Evolutionary conservation across 2,888 invertebrate genomes (phyloP).

Genomic region (Schizotus pectinicornis): DNA sequence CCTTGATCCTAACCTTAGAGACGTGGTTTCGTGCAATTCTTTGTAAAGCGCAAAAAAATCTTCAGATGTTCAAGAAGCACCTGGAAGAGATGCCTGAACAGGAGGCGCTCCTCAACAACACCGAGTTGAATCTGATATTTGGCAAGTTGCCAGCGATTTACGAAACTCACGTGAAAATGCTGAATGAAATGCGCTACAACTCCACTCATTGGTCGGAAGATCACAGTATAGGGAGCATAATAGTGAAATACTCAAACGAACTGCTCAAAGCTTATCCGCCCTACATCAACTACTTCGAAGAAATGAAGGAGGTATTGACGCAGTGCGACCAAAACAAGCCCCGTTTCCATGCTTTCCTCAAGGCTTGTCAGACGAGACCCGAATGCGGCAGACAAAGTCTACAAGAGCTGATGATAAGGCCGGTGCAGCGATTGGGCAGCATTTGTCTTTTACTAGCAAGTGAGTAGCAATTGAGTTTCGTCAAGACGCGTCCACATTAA

Average conservation of each 20-base stretch:
- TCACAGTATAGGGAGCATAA: slow-evolving; percentile 73
- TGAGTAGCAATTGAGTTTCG: too few relatives aligned
- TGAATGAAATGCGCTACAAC: slow-evolving; percentile 69
- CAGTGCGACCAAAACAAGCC: slow-evolving; percentile 92
- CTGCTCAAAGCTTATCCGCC: slow-evolving; percentile 95
- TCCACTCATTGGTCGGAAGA: slow-evolving; percentile 89
- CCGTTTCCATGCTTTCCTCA: slow-evolving; percentile 97
- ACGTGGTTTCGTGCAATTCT: neutral
- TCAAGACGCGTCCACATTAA: too few relatives aligned
- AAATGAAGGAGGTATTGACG: slow-evolving; percentile 91
- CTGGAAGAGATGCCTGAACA: slow-evolving; percentile 86
- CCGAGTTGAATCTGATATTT: slow-evolving; percentile 94
- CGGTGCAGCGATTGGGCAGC: slow-evolving; percentile 97
- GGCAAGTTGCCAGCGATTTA: slow-evolving; percentile 94
- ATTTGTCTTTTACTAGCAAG: slow-evolving; percentile 93
- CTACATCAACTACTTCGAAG: slow-evolving; percentile 98
- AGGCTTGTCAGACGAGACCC: slow-evolving; percentile 91
- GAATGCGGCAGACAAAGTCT: slow-evolving; percentile 96
- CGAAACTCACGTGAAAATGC: slow-evolving; percentile 85
- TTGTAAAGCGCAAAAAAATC: slow-evolving; percentile 34
- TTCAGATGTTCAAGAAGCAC: slow-evolving; percentile 90
- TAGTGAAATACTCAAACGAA: slow-evolving; percentile 81
- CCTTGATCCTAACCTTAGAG: slow-evolving; percentile 14
- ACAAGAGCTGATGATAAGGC: slow-evolving; percentile 95
- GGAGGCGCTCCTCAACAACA: slow-evolving; percentile 83